Percentiles rank a stretch among this genome's conserved stretches.
Evolutionary conservation across 2,797 vertebrate species (phyloP).

Genomic region (Argyrosomus regius): DNA sequence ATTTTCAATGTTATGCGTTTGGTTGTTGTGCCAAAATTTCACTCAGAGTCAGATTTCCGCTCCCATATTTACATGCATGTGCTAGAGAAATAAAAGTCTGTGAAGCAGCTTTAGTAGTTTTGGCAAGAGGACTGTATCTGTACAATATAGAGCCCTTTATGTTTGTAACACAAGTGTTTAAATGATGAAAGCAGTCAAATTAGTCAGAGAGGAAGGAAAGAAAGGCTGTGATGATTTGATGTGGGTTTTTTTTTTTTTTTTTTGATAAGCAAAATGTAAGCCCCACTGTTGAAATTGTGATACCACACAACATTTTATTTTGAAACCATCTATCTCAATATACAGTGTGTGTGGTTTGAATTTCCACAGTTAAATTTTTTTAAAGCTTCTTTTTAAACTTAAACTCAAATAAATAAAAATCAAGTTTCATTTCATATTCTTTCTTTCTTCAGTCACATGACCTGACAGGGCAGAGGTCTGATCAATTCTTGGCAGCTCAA

Average conservation of each 20-base stretch:
- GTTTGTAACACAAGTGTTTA: neutral
- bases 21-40: conserved; percentile 6
- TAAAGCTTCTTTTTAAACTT: too few species aligned
- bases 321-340: neutral
- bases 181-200: neutral
- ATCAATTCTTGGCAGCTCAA: neutral
- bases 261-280: neutral
- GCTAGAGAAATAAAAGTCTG: conserved; percentile 4
- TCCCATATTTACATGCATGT: neutral
- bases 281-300: neutral
- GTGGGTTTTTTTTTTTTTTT: too few species aligned
- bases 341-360: neutral
- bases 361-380: neutral
- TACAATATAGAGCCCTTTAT: neutral
- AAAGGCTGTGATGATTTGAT: neutral
- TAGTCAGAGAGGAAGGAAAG: neutral
- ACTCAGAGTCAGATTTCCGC: conserved; percentile 3
- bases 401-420: too few species aligned
- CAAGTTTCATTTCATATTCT: too few species aligned
- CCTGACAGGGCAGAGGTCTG: neutral
- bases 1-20: conserved; percentile 22
- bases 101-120: neutral
- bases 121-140: neutral
- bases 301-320: neutral
- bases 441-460: neutral